Conservation (phyloP, 2,113 vertebrate species). For the Peromyscus polionotus region DNA sequence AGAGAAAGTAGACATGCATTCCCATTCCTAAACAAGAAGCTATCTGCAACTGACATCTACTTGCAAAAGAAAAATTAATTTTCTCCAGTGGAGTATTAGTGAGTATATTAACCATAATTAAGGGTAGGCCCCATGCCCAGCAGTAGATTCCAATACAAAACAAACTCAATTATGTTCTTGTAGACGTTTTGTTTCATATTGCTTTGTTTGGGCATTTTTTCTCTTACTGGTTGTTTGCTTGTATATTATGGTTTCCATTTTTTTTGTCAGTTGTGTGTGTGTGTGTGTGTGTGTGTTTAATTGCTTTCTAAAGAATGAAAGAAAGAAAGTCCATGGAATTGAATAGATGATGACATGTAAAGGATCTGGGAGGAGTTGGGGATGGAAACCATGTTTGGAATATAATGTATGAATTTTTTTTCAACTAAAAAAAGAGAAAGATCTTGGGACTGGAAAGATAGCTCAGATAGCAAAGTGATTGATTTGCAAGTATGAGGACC, state of each 20-base stretch:
- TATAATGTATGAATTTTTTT: background rate
- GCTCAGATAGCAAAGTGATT: background rate
- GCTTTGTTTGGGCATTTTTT: background rate
- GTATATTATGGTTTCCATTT: no score
- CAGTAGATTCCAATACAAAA: background rate
- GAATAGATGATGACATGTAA: background rate
- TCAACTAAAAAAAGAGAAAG: background rate
- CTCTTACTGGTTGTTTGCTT: background rate
- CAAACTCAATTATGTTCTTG: background rate
- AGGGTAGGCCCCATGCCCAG: no score
- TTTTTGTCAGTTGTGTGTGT: background rate
- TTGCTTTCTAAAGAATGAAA: background rate
- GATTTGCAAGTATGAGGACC: background rate
- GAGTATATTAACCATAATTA: background rate
- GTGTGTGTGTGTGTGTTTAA: background rate
- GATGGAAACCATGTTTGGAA: background rate
- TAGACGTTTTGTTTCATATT: background rate
- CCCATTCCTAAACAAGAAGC: background rate
- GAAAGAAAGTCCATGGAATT: background rate
- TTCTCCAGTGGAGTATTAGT: background rate
- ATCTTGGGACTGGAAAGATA: background rate
- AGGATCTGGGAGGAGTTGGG: background rate
- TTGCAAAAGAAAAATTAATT: background rate
- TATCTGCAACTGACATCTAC: background rate
- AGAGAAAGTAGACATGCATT: background rate